Evolutionary conservation across 2,113 vertebrate species (phyloP).

Genomic region (Struthio camelus): DNA sequence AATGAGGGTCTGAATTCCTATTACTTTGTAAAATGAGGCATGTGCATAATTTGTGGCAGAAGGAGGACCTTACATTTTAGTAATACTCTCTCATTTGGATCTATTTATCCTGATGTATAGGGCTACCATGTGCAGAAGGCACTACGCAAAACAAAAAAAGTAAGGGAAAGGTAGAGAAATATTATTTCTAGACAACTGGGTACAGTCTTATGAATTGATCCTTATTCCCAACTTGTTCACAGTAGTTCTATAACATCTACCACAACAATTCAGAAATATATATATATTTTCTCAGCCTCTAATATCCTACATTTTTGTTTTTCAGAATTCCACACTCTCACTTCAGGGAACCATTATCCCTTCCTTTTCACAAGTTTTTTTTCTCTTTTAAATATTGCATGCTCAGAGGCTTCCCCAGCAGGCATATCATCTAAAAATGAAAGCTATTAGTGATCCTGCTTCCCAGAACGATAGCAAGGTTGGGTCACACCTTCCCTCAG

Average conservation of each 20-base stretch:
- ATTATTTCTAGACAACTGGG: neutral
- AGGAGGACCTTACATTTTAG: neutral
- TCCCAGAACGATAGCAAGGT: neutral
- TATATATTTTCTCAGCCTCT: neutral
- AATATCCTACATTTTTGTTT: neutral
- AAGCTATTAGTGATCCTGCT: neutral
- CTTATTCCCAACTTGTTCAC: neutral
- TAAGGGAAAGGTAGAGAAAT: neutral
- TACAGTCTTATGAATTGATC: neutral
- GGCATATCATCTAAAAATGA: neutral
- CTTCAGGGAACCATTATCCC: neutral
- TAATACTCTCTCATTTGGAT: neutral
- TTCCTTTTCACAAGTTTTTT: neutral
- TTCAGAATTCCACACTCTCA: neutral
- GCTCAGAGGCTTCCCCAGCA: neutral
- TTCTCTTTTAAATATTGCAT: neutral
- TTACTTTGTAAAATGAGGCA: neutral
- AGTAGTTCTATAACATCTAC: neutral
- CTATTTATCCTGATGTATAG: neutral
- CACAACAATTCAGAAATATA: neutral
- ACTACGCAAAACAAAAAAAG: neutral
- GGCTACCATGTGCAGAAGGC: neutral
- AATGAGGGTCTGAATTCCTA: neutral
- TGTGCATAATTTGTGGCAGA: neutral
- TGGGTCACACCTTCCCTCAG: slow-evolving; percentile 18